Evolutionary conservation across 2,113 vertebrate species (phyloP).

Genomic region (Dromaius novaehollandiae): DNA sequence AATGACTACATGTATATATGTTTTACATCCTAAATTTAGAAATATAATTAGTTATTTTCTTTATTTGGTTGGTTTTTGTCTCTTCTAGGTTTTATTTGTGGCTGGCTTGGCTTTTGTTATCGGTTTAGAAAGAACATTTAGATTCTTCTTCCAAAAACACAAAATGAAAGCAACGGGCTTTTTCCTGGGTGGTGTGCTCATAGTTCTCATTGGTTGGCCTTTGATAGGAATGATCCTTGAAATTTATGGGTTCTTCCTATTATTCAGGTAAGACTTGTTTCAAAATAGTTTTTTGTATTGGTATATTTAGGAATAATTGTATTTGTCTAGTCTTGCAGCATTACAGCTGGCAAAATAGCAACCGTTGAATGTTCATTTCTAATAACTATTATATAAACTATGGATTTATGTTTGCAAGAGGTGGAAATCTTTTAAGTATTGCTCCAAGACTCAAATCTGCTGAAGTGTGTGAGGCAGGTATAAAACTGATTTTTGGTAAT

Average conservation of each 20-base stretch:
- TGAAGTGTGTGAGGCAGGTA: not conserved
- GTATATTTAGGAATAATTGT: not conserved
- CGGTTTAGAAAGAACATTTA: slow-evolving; percentile 95
- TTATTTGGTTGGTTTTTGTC: slow-evolving; percentile 18
- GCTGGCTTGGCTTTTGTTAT: slow-evolving; percentile 96
- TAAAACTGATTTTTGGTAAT: not conserved
- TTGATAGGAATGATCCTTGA: slow-evolving; percentile 95
- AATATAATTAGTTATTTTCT: not conserved
- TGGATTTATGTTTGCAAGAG: not conserved
- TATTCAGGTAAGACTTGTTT: slow-evolving; percentile 87
- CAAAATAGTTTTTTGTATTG: not conserved
- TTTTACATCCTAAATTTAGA: not conserved
- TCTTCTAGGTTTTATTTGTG: slow-evolving; percentile 93
- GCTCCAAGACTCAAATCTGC: not conserved
- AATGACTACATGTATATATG: not conserved
- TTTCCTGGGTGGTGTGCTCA: slow-evolving; percentile 94
- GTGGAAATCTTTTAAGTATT: not conserved
- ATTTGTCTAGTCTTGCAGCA: not conserved
- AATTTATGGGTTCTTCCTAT: slow-evolving; percentile 95
- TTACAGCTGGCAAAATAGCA: not conserved
- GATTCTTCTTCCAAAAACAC: slow-evolving; percentile 99
- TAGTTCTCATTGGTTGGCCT: slow-evolving; percentile 97
- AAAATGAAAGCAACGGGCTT: slow-evolving; percentile 96
- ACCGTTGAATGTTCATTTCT: not conserved
- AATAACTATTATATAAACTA: not conserved